Base-by-base conservation (phyloP, 2,888 invertebrate species). In the Archips crataeganus region DNA sequence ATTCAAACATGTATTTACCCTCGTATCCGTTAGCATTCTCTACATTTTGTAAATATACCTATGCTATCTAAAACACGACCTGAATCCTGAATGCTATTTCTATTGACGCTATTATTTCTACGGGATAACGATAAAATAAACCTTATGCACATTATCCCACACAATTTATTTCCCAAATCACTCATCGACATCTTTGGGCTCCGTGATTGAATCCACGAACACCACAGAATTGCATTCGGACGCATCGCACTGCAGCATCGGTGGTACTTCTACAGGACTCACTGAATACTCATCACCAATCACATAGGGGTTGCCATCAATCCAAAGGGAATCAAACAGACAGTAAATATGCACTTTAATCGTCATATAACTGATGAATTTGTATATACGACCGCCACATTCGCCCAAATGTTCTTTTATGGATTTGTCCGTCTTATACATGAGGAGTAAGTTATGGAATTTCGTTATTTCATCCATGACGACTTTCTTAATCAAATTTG, bases 301-400 rank as follows among this genome's bases (percentile, higher is more conserved):
- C 3, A 94, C 93, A 11, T 94, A 94, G 0, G 94, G 94, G 54
- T 91, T 94, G 0, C 94, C 94, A 75, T 94, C 94, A 0, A 94
- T 93, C 94, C 94, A 94, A 1, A 94, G 74, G 0, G 94, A 90
- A 34, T 94, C 94, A 15, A 94, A 94, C 3, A 94, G 74, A 63
- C 94, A 94, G 36, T 94, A 94, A 0, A 94, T 94, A 77, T 94
- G 94, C 0, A 94, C 94, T 76, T 93, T 94, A 0, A 94, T 93
- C 0, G 92, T 92, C 94, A 94, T 94, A 10, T 94, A 94, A 54
- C 92, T 93, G 0, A 94, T 94, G 9, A 94, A 94, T 57, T 94
- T 94, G 74, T 94, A 94, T 0, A 94, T 94, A 1, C 94, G 81
- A 0, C 94, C 94, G 0, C 94, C 94, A 39, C 94, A 94, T 59